Conservation (phyloP, 37 sponge, comb jelly and placozoan genomes). For the Aplysina aerophoba region DNA sequence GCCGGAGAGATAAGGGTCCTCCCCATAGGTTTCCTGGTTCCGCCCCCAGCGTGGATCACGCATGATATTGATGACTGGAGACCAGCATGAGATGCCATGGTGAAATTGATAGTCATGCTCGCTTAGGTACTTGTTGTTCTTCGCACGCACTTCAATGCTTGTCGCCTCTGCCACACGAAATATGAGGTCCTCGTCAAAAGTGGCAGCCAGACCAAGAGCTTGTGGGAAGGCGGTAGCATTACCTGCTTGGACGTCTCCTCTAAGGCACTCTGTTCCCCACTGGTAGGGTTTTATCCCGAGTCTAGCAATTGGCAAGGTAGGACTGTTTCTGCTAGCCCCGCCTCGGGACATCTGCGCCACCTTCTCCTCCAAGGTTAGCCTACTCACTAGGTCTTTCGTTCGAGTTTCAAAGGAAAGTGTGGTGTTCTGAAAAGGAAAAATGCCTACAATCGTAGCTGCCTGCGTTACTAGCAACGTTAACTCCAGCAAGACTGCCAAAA, state of each 20-base stretch:
- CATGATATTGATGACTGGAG: conserved; percentile 59
- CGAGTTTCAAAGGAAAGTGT: conserved; percentile 39
- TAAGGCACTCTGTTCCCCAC: conserved; percentile 69
- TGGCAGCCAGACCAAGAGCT: conserved; percentile 63
- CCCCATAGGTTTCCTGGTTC: conserved; percentile 54
- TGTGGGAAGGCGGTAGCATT: conserved; percentile 61
- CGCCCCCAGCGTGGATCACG: conserved; percentile 49
- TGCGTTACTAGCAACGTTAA: no score
- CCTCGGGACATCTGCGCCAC: conserved; percentile 67
- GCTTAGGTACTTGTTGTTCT: conserved; percentile 53
- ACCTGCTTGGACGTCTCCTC: conserved; percentile 57
- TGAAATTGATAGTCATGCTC: conserved; percentile 63
- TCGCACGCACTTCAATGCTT: conserved; percentile 71
- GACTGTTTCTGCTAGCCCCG: conserved; percentile 57
- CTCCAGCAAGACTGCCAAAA: no score
- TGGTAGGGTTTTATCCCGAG: conserved; percentile 64
- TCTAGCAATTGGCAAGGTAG: conserved; percentile 37
- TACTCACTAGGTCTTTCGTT: conserved; percentile 50
- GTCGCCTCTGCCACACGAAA: conserved; percentile 56
- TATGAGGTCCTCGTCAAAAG: conserved; percentile 55
- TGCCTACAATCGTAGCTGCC: no score
- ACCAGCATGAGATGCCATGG: conserved; percentile 64
- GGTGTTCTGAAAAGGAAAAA: conserved; percentile 51
- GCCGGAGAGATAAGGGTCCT: conserved; percentile 44
- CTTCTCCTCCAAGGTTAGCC: conserved; percentile 45